phyloP scores from a whole-genome alignment of 2,113 vertebrate species.

The Archocentrus centrarchus region DNA sequence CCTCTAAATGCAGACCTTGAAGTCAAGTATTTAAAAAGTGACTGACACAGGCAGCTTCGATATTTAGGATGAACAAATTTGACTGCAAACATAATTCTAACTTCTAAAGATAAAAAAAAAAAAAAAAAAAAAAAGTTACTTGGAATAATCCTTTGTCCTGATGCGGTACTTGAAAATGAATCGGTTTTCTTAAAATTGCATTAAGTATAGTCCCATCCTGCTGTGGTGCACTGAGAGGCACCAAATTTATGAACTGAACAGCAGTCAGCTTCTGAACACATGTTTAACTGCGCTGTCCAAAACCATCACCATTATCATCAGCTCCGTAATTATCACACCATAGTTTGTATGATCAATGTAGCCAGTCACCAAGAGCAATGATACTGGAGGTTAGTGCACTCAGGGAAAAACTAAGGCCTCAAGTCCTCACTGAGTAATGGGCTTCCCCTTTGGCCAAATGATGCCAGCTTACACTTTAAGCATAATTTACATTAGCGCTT shows the following conservation, averaged over 20 bases:
- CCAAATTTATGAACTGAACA: constrained; percentile 2
- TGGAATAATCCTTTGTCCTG: neutral
- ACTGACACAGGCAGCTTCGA: neutral
- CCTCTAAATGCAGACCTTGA: neutral
- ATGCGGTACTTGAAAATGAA: neutral
- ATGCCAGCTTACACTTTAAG: constrained; percentile 71
- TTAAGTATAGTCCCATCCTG: neutral
- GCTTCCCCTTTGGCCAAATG: constrained; percentile 64
- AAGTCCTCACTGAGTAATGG: constrained; percentile 61
- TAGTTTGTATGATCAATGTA: constrained; percentile 55
- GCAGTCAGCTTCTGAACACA: constrained; percentile 26
- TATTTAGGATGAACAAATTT: neutral
- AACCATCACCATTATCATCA: constrained; percentile 52
- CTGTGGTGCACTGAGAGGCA: neutral
- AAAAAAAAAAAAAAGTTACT: neutral
- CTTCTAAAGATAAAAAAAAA: neutral
- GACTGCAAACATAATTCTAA: neutral
- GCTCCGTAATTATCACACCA: constrained; percentile 60
- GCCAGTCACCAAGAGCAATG: constrained; percentile 55
- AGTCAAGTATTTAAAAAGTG: neutral
- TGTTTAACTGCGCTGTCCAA: constrained; percentile 45
- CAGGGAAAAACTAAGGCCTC: constrained; percentile 39
- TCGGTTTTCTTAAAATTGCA: neutral
- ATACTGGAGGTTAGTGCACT: constrained; percentile 36
- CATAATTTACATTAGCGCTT: constrained; percentile 74